A percentile compares a stretch with the other conserved stretches of the same genome.
Evolutionary conservation across 2,797 vertebrate genomes (phyloP).

Genomic region (Ambastaia sidthimunki): DNA sequence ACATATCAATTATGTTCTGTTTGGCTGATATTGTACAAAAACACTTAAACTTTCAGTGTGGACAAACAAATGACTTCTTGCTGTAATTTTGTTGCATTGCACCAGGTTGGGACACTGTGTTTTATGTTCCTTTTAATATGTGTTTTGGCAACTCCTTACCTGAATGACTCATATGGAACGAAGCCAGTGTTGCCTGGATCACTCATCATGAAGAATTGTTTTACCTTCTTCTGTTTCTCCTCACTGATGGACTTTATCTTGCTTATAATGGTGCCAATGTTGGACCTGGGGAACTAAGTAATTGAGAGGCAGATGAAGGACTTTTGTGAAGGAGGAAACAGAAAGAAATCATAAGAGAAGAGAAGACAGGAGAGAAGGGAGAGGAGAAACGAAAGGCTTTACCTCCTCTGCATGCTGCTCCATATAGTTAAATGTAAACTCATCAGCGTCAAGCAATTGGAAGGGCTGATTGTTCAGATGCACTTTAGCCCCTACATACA

Average conservation of each 20-base stretch:
- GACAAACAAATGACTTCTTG: background rate
- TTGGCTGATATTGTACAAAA: background rate
- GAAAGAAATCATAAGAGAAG: background rate
- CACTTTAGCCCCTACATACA: constrained; percentile 85
- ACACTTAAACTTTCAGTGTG: background rate
- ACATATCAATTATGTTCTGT: background rate
- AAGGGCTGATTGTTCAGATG: constrained; percentile 82
- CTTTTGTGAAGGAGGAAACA: constrained; percentile 10
- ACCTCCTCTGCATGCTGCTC: constrained; percentile 88
- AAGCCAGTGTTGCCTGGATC: constrained; percentile 74
- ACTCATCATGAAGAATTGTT: constrained; percentile 74
- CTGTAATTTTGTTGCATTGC: background rate
- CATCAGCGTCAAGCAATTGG: constrained; percentile 85
- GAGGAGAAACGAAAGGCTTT: background rate
- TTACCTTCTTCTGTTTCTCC: constrained; percentile 79
- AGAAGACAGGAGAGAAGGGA: background rate
- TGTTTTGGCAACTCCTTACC: constrained; percentile 68
- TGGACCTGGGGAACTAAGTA: constrained; percentile 83
- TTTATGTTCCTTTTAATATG: constrained; percentile 13
- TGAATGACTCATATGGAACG: constrained; percentile 83
- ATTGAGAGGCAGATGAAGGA: constrained; percentile 24
- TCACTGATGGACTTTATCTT: constrained; percentile 80
- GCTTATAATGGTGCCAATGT: constrained; percentile 76
- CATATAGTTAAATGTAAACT: constrained; percentile 90
- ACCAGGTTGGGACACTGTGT: background rate